Conservation (phyloP, 2,113 vertebrate species). For the Spheniscus mendiculus region DNA sequence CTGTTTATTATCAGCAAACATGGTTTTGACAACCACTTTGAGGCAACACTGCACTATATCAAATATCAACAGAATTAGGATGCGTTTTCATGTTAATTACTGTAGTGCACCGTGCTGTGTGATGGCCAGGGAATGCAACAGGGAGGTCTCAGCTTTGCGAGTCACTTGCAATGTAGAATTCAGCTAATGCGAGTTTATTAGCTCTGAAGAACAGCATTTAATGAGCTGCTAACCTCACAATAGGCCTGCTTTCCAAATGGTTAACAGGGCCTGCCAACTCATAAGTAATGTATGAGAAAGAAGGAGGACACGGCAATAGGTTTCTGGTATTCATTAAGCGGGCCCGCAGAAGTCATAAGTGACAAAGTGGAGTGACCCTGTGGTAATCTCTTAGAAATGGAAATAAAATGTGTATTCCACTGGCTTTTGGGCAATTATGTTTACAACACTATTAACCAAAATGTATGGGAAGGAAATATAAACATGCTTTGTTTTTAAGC, state of each 20-base stretch:
- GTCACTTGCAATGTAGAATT: conserved; percentile 6
- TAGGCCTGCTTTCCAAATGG: conserved; percentile 8
- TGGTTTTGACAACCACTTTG: conserved; percentile 29
- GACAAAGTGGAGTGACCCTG: not conserved
- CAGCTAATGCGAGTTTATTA: conserved; percentile 13
- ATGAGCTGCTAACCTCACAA: not conserved
- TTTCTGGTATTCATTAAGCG: not conserved
- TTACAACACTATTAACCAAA: not conserved
- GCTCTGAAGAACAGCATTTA: conserved; percentile 35
- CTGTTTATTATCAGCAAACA: conserved; percentile 27
- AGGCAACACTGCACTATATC: not conserved
- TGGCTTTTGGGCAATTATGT: not conserved
- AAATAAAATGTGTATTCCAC: not conserved
- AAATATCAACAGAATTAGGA: conserved; percentile 40
- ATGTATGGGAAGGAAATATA: not conserved
- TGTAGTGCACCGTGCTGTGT: not conserved
- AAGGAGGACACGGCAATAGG: not conserved
- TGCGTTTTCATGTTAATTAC: conserved; percentile 3
- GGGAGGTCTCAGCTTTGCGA: conserved; percentile 34
- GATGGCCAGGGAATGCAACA: conserved; percentile 35
- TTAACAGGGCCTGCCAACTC: not conserved
- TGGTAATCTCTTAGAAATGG: not conserved
- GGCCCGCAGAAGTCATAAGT: not conserved
- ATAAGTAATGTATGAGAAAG: not conserved
- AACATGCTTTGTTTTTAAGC: not conserved